Evolutionary conservation across 2,888 invertebrate species (phyloP).

Genomic region (Amphipyra tragopoginis): DNA sequence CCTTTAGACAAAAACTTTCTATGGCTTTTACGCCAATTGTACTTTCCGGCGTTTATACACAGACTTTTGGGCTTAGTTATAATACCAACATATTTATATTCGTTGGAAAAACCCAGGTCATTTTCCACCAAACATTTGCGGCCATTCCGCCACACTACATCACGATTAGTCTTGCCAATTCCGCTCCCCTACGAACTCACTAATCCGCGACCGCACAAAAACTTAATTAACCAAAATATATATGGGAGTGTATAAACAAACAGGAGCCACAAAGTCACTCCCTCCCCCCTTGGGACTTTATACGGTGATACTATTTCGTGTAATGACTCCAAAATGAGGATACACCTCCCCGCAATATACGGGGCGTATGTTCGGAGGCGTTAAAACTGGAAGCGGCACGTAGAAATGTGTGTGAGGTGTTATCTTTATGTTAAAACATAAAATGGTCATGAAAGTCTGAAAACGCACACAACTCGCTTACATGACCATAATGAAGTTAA

Average conservation of each 20-base stretch:
- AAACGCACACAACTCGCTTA: too few species aligned
- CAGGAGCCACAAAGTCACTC: conserved; percentile 81
- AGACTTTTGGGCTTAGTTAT: background rate
- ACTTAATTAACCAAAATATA: conserved; percentile 89
- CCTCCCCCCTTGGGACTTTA: conserved; percentile 83
- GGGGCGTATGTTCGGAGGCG: conserved; percentile 62
- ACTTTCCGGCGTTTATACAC: too few species aligned
- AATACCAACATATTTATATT: conserved; percentile 9
- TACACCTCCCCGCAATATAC: conserved; percentile 82
- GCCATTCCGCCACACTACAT: conserved; percentile 63
- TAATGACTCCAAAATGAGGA: conserved; percentile 90
- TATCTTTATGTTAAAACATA: conserved; percentile 10
- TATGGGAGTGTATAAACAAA: conserved; percentile 85
- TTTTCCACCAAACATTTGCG: conserved; percentile 27
- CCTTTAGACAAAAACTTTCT: too few species aligned
- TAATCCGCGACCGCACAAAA: conserved; percentile 85
- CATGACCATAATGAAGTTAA: too few species aligned
- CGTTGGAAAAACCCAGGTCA: conserved; percentile 27
- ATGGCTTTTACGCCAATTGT: too few species aligned
- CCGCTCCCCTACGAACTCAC: conserved; percentile 67
- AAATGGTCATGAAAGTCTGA: too few species aligned
- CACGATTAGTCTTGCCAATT: conserved; percentile 73
- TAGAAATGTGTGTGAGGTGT: conserved; percentile 3
- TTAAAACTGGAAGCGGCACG: conserved; percentile 62
- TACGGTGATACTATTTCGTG: conserved; percentile 89